Evolutionary conservation across 2,888 invertebrate genomes (phyloP).

Genomic region (Miltochrista miniata): DNA sequence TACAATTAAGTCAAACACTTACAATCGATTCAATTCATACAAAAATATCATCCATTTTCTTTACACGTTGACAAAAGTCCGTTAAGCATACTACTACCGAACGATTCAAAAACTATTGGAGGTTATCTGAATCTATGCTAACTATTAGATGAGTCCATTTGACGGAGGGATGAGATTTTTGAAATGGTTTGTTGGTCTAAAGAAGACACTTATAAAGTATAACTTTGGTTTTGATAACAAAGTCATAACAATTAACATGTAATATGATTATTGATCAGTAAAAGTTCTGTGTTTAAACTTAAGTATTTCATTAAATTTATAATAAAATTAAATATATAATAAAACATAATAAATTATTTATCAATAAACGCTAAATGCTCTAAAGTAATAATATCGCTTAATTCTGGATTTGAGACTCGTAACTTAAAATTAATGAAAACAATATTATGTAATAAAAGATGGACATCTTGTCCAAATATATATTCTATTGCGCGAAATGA

Average conservation of each 20-base stretch:
- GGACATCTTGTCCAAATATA: conserved; percentile 8
- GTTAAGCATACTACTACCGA: conserved; percentile 65
- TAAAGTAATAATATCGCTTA: conserved; percentile 76
- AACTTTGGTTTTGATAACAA: conserved; percentile 36
- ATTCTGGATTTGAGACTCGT: conserved; percentile 76
- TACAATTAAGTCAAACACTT: conserved; percentile 67
- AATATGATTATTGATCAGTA: conserved; percentile 17
- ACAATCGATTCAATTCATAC: conserved; percentile 72
- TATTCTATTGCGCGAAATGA: conserved; percentile 18
- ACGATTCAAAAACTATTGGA: conserved; percentile 35
- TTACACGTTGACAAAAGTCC: conserved; percentile 69
- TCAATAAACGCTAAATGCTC: conserved; percentile 54
- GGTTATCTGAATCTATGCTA: conserved; percentile 27
- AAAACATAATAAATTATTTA: conserved; percentile 72
- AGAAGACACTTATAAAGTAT: conserved; percentile 31
- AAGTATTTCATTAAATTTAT: conserved; percentile 32
- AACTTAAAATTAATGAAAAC: conserved; percentile 75
- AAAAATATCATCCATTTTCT: conserved; percentile 80
- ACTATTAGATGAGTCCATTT: conserved; percentile 27
- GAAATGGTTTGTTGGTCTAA: conserved; percentile 21
- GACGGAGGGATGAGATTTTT: conserved; percentile 34
- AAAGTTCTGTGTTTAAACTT: conserved; percentile 14
- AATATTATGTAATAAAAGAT: conserved; percentile 47
- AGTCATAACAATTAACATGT: conserved; percentile 20
- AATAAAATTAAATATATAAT: conserved; percentile 16